These are phyloP conservation scores for Battus philenor DNA, from an alignment of 1,140 invertebrate genomes.

Conservation along the genomic window DNA sequence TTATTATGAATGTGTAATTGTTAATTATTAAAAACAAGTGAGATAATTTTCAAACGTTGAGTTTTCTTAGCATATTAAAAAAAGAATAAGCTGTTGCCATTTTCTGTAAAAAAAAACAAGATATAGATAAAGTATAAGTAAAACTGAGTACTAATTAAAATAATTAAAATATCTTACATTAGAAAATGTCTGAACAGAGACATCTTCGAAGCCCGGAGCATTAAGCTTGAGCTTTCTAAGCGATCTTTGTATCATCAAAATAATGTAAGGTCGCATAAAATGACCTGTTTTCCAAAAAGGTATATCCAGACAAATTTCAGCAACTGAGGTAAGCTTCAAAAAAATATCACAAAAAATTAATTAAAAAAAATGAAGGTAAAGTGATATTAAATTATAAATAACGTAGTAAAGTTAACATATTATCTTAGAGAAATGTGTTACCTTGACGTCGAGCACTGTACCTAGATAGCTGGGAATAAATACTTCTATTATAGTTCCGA, in stretches of 20 bases:
- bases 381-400: not conserved
- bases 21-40: too few species aligned
- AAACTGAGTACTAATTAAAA: not conserved
- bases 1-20: too few species aligned
- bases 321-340: conserved; percentile 38
- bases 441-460: conserved; percentile 40
- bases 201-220: conserved; percentile 43
- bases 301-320: conserved; percentile 43
- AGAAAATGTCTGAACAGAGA: conserved; percentile 53
- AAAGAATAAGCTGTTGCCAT: conserved; percentile 49
- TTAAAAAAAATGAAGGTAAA: conserved; percentile 5
- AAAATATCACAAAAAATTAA: conserved; percentile 4
- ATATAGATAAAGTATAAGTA: too few species aligned
- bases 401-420: too few species aligned
- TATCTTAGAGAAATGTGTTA: too few species aligned
- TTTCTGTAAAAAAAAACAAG: conserved; percentile 41
- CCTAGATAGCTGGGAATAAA: conserved; percentile 47
- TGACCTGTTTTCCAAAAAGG: conserved; percentile 46
- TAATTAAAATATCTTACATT: conserved; percentile 32
- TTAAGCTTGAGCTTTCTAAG: conserved; percentile 37
- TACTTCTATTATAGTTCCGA: conserved; percentile 29
- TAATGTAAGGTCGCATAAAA: conserved; percentile 42
- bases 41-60: conserved; percentile 29
- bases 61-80: conserved; percentile 53
- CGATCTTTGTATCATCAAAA: conserved; percentile 51